Evolutionary conservation across 1,140 invertebrate species (phyloP).

Genomic region (Hycleus phaleratus): DNA sequence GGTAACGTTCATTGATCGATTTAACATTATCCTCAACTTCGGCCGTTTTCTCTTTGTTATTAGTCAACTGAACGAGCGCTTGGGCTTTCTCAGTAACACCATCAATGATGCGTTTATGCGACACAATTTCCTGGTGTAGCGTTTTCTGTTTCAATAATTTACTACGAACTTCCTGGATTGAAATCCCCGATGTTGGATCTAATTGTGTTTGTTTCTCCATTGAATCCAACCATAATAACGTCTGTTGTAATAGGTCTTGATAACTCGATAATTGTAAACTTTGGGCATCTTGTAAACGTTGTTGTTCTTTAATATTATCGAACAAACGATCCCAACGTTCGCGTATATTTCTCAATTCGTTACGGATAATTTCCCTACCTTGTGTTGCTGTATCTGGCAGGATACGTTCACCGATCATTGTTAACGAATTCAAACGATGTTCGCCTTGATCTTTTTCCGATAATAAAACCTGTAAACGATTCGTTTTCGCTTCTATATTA

Average conservation of each 20-base stretch:
- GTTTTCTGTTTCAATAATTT: constrained; percentile 84
- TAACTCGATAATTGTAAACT: constrained; percentile 76
- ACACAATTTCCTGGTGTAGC: constrained; percentile 78
- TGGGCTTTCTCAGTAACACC: constrained; percentile 82
- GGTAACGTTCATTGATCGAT: constrained; percentile 67
- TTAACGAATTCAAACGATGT: constrained; percentile 63
- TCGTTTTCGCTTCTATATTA: constrained; percentile 51
- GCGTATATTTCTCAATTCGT: constrained; percentile 66
- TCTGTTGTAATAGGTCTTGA: constrained; percentile 77
- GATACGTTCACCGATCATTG: constrained; percentile 73
- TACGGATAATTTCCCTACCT: constrained; percentile 80
- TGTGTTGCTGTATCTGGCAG: constrained; percentile 83
- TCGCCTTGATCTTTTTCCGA: constrained; percentile 77
- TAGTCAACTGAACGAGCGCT: constrained; percentile 51
- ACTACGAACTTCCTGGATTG: constrained; percentile 77
- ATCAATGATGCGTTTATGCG: constrained; percentile 85
- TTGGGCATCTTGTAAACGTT: constrained; percentile 77
- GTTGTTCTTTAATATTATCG: constrained; percentile 66
- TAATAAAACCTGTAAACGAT: constrained; percentile 65
- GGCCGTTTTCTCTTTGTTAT: constrained; percentile 51
- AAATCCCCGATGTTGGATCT: constrained; percentile 62
- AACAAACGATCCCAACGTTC: constrained; percentile 81
- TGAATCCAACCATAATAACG: constrained; percentile 75
- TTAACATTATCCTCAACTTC: constrained; percentile 61
- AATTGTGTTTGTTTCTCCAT: constrained; percentile 73